These are phyloP conservation scores for Urophycis tenuis DNA, from an alignment of 2,797 vertebrate genomes.

Conservation along the genomic window DNA sequence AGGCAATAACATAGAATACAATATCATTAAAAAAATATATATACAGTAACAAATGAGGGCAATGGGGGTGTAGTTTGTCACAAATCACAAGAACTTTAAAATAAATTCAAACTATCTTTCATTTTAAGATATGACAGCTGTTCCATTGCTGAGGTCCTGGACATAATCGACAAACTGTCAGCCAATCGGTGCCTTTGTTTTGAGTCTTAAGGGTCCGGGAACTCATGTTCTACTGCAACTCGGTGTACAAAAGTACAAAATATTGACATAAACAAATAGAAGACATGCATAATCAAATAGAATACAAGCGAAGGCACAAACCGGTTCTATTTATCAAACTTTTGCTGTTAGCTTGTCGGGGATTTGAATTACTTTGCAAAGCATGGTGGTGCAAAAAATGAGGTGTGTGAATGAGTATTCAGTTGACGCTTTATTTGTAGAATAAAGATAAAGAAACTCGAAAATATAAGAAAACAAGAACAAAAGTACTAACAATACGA, in stretches of 20 bases:
- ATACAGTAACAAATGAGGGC: too few relatives aligned
- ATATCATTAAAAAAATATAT: too few relatives aligned
- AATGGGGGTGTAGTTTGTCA: not conserved
- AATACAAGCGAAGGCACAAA: not conserved
- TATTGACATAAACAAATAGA: too few relatives aligned
- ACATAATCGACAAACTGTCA: not conserved
- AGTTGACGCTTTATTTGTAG: too few relatives aligned
- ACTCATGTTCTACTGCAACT: not conserved
- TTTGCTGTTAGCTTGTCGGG: not conserved
- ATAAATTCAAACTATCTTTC: not conserved
- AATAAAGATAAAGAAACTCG: too few relatives aligned
- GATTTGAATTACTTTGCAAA: too few relatives aligned
- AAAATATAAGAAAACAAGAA: too few relatives aligned
- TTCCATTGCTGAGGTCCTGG: not conserved
- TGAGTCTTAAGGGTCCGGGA: not conserved
- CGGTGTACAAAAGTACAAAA: not conserved
- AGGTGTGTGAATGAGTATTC: too few relatives aligned
- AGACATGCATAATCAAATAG: not conserved
- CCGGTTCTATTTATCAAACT: not conserved
- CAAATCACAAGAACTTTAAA: not conserved
- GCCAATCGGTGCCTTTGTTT: not conserved
- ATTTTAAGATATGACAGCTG: not conserved
- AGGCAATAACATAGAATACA: not conserved
- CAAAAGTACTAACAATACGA: too few relatives aligned
- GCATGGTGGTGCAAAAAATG: too few relatives aligned